Percentiles rank a stretch among this genome's conserved stretches.
Evolutionary conservation across 2,113 vertebrate genomes (phyloP).

Genomic region (Propithecus coquereli): DNA sequence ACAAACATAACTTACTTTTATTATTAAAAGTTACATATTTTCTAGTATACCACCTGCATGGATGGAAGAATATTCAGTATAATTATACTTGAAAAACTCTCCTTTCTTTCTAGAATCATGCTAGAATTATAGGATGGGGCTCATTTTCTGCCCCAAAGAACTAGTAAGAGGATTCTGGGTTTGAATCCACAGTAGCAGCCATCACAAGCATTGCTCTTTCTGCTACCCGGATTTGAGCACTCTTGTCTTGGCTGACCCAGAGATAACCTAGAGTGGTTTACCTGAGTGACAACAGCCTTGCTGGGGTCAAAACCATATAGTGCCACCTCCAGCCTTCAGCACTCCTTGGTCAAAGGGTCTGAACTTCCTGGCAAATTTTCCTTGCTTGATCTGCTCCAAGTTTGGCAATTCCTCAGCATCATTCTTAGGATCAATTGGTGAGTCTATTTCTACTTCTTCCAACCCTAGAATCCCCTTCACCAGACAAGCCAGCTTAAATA

Average conservation of each 20-base stretch:
- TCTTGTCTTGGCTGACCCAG: background rate
- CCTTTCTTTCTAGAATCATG: background rate
- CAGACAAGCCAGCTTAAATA: background rate
- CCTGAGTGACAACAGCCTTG: background rate
- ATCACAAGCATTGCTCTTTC: background rate
- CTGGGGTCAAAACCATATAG: background rate
- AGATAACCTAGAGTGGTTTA: background rate
- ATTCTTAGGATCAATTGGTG: background rate
- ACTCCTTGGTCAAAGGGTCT: background rate
- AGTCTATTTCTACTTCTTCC: background rate
- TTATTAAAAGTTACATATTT: background rate
- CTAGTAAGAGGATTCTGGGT: rapidly evolving
- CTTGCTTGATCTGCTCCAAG: background rate
- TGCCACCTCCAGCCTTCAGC: background rate
- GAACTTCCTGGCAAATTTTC: background rate
- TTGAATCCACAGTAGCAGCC: too few species aligned
- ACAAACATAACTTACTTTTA: background rate
- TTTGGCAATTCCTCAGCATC: background rate
- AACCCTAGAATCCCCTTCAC: background rate
- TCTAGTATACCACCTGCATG: background rate
- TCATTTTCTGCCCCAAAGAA: background rate
- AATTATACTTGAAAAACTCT: background rate
- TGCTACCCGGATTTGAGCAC: background rate
- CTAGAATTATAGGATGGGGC: background rate
- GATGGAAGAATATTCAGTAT: background rate